A percentile compares a stretch with the other conserved stretches of the same genome.
Evolutionary conservation across 2,888 invertebrate species (phyloP).

Genomic region (Ormyrus pomaceus): DNA sequence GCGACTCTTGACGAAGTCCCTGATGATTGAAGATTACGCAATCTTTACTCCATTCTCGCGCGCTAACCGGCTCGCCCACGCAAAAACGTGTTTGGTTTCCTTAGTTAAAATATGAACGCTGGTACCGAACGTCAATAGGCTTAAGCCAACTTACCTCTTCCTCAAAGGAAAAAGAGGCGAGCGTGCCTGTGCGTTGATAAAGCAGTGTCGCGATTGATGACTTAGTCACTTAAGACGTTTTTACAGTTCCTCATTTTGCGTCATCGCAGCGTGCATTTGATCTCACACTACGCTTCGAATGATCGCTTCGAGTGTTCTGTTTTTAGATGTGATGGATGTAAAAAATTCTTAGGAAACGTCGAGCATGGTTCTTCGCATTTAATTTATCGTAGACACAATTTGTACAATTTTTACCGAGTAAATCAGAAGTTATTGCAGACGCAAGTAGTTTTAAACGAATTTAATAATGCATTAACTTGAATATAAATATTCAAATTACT

Average conservation of each 20-base stretch:
- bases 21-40: slow-evolving; percentile 39
- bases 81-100: slow-evolving; percentile 37
- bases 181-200: slow-evolving; percentile 6
- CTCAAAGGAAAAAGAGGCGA: background rate
- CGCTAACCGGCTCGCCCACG: slow-evolving; percentile 10
- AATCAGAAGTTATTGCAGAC: background rate
- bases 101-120: background rate
- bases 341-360: too few relatives aligned
- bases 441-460: background rate
- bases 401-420: too few relatives aligned
- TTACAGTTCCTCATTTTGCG: slow-evolving; percentile 29
- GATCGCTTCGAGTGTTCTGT: background rate
- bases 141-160: background rate
- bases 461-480: background rate
- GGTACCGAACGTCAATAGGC: background rate
- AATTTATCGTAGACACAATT: too few relatives aligned
- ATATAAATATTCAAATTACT: too few relatives aligned
- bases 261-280: slow-evolving; percentile 26
- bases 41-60: slow-evolving; percentile 2
- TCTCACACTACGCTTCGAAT: slow-evolving; percentile 13
- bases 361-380: too few relatives aligned
- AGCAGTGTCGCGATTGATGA: slow-evolving; percentile 17
- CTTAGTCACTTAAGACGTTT: slow-evolving; percentile 31
- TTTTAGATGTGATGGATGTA: background rate
- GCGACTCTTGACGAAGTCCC: slow-evolving; percentile 2